Evolutionary conservation across 2,888 invertebrate genomes (phyloP).

Genomic region (Idaea dimidiata): DNA sequence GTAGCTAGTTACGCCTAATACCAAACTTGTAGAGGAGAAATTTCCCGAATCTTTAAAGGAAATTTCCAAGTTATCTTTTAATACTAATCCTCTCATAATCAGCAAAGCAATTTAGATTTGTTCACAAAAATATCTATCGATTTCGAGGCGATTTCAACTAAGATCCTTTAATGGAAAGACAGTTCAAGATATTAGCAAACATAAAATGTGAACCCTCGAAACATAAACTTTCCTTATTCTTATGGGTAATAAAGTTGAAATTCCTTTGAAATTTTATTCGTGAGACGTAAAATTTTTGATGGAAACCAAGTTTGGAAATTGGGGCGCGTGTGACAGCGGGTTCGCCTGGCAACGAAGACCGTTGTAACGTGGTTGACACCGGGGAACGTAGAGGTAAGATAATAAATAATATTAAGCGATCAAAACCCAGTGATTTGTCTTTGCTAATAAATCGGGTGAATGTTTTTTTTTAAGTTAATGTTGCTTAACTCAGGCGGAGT

Average conservation of each 20-base stretch:
- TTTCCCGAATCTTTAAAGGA: neutral
- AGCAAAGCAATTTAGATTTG: neutral
- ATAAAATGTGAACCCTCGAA: constrained; percentile 18
- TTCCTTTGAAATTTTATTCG: constrained; percentile 18
- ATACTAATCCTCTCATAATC: neutral
- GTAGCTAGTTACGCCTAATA: too few species aligned
- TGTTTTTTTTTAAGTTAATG: too few species aligned
- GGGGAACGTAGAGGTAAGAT: neutral
- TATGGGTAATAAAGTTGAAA: constrained; percentile 26
- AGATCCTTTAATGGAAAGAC: constrained; percentile 28
- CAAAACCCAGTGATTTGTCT: too few species aligned
- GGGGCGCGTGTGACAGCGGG: neutral
- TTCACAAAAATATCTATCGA: neutral
- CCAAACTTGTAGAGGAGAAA: neutral
- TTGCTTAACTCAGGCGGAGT: too few species aligned
- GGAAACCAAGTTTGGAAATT: neutral
- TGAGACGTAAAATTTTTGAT: constrained; percentile 14
- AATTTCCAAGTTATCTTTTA: neutral
- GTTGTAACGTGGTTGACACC: neutral
- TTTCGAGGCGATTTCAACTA: neutral
- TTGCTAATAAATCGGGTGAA: too few species aligned
- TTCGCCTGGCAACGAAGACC: neutral
- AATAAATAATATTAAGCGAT: too few species aligned
- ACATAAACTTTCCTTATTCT: constrained; percentile 16
- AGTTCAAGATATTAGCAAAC: constrained; percentile 47